These are phyloP conservation scores for Pseudomyrmex flavicornis DNA, from an alignment of 1,140 invertebrate genomes.

Conservation along the genomic window DNA sequence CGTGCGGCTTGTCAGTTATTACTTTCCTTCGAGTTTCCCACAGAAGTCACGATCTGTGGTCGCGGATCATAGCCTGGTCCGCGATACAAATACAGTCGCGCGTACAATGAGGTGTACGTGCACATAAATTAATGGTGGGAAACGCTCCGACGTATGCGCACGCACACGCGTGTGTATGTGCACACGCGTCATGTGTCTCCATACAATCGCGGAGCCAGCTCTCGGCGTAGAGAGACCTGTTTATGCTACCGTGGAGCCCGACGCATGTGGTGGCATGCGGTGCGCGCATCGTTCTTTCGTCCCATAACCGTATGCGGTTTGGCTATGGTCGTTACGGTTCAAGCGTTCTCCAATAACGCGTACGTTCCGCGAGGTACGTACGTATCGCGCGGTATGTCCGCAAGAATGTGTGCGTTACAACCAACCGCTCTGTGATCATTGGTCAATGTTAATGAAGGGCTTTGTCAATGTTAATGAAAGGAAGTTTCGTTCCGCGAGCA, in stretches of 20 bases:
- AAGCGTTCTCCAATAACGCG: slow-evolving; percentile 80
- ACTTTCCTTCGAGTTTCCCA: slow-evolving; percentile 83
- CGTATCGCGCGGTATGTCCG: slow-evolving; percentile 65
- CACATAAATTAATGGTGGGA: slow-evolving; percentile 81
- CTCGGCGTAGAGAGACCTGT: slow-evolving; percentile 39
- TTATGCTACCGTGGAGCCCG: slow-evolving; percentile 55
- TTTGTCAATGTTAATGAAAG: slow-evolving; percentile 36
- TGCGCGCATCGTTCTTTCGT: slow-evolving; percentile 77
- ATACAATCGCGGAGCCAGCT: slow-evolving; percentile 43
- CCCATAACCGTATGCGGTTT: slow-evolving; percentile 82
- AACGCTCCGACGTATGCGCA: slow-evolving; percentile 54
- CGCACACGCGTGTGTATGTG: slow-evolving; percentile 50
- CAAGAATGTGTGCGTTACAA: slow-evolving; percentile 72
- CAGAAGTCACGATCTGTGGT: slow-evolving; percentile 85
- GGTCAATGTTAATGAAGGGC: slow-evolving; percentile 68
- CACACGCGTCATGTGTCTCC: slow-evolving; percentile 54
- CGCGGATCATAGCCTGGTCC: slow-evolving; percentile 82
- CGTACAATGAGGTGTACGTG: slow-evolving; percentile 60
- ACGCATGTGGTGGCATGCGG: slow-evolving; percentile 49
- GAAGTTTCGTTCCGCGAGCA: slow-evolving; percentile 42
- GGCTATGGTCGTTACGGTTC: slow-evolving; percentile 79
- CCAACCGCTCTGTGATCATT: slow-evolving; percentile 56
- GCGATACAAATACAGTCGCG: slow-evolving; percentile 68
- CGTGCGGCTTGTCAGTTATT: slow-evolving; percentile 66
- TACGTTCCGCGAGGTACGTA: slow-evolving; percentile 46